Conservation (phyloP, 2,888 invertebrate genomes). For the Tribolium freemani region DNA sequence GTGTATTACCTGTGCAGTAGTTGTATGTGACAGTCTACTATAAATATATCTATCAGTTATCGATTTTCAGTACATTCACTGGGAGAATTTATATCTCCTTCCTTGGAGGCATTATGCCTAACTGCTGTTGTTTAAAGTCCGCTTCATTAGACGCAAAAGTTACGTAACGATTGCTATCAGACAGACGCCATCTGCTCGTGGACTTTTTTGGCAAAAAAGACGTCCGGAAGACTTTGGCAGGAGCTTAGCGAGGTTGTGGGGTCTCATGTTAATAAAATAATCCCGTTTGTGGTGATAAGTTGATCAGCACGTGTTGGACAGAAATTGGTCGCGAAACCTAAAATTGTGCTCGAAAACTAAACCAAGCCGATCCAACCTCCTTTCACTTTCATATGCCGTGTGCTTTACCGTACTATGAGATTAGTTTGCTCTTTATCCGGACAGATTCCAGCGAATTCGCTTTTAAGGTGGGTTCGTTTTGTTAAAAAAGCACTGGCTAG, state of each 20-base stretch:
- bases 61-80: constrained; percentile 33
- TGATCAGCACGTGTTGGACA: constrained; percentile 25
- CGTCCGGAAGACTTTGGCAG: constrained; percentile 4
- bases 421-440: constrained; percentile 52
- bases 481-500: constrained; percentile 33
- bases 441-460: constrained; percentile 44
- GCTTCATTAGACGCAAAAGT: background rate
- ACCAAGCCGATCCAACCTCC: constrained; percentile 48
- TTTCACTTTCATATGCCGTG: constrained; percentile 52
- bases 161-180: constrained; percentile 24
- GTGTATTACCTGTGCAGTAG: constrained; percentile 27
- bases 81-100: constrained; percentile 26
- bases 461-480: constrained; percentile 50
- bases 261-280: constrained; percentile 8
- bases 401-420: constrained; percentile 49
- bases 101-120: constrained; percentile 10
- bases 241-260: constrained; percentile 4
- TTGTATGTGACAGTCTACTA: constrained; percentile 30
- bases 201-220: constrained; percentile 5
- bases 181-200: constrained; percentile 25
- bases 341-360: constrained; percentile 29
- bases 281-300: constrained; percentile 13
- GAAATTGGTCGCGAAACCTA: constrained; percentile 39
- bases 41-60: constrained; percentile 34
- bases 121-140: constrained; percentile 24